Conservation (phyloP, 2,113 vertebrate species). For the Tylochromis polylepis region DNA sequence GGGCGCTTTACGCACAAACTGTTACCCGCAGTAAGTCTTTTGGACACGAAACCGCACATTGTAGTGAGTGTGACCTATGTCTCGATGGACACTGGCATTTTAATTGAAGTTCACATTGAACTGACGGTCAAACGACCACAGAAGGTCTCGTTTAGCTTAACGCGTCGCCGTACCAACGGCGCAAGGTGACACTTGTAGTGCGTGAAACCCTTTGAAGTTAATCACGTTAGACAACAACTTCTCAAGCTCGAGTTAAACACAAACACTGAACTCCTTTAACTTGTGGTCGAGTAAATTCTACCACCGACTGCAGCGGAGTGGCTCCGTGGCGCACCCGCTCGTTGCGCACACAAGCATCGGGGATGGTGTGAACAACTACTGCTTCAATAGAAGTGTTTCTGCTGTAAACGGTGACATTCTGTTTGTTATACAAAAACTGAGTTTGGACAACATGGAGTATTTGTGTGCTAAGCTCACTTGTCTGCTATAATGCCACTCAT, state of each 20-base stretch:
- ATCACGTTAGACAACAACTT: slow-evolving; percentile 62
- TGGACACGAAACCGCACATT: not conserved
- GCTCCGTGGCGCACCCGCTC: slow-evolving; percentile 38
- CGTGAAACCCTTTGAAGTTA: slow-evolving; percentile 36
- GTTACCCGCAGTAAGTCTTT: not conserved
- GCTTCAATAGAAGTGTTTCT: not conserved
- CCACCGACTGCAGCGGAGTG: not conserved
- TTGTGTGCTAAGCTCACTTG: not conserved
- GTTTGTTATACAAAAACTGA: not conserved
- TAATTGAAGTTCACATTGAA: not conserved
- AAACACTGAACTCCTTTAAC: slow-evolving; percentile 9
- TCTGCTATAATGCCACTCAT: not conserved
- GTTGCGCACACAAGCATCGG: not conserved
- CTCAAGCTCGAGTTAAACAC: slow-evolving; percentile 41
- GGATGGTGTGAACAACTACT: not conserved
- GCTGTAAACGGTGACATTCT: not conserved
- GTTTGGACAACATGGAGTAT: not conserved
- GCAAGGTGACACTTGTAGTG: not conserved
- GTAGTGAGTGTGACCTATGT: not conserved
- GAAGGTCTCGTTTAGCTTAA: not conserved
- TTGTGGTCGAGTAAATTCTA: not conserved
- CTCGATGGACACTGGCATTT: not conserved
- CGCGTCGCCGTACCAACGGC: not conserved
- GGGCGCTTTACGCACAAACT: not conserved
- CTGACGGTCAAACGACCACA: not conserved